A percentile compares a stretch with the other conserved stretches of the same genome.
Conservation (phyloP, 2,888 invertebrate species). For the Scaptomyza flava region DNA sequence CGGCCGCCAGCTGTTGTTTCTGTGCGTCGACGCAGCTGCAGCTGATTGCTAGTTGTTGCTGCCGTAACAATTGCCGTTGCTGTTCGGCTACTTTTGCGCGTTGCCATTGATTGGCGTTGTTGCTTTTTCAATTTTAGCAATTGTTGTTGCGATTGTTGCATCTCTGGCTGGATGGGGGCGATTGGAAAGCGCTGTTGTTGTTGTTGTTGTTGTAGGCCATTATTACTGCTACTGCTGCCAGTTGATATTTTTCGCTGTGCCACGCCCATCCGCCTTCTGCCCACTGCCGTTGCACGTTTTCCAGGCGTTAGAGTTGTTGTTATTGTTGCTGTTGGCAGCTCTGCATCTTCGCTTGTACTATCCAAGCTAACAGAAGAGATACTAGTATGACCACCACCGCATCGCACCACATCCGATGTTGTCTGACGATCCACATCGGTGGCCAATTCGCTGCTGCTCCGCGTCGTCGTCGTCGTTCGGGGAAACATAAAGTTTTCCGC, state of each 20-base stretch:
- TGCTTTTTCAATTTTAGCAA: constrained; percentile 11
- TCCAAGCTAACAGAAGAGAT: constrained; percentile 74
- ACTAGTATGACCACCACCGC: constrained; percentile 61
- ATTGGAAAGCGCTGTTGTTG: constrained; percentile 81
- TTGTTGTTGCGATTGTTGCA: constrained; percentile 48
- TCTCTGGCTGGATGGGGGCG: constrained; percentile 84
- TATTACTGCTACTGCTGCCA: constrained; percentile 57
- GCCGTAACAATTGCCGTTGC: constrained; percentile 82
- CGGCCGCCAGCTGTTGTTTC: constrained; percentile 50
- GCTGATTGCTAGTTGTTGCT: constrained; percentile 80
- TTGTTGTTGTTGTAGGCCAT: constrained; percentile 58
- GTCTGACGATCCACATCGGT: constrained; percentile 86
- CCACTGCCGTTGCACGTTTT: constrained; percentile 63
- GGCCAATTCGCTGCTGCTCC: constrained; percentile 80
- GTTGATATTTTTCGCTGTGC: constrained; percentile 56
- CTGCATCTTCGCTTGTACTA: constrained; percentile 65
- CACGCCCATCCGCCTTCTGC: constrained; percentile 58
- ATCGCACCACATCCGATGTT: constrained; percentile 80
- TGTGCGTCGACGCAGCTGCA: constrained; percentile 72
- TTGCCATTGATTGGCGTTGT: constrained; percentile 58
- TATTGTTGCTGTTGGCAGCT: constrained; percentile 19
- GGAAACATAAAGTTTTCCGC: constrained; percentile 95
- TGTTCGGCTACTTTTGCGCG: constrained; percentile 80
- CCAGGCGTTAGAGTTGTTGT: constrained; percentile 7
- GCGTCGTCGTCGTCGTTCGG: constrained; percentile 85